Percentiles rank a stretch among this genome's conserved stretches.
Evolutionary conservation across 2,797 vertebrate species (phyloP).

Genomic region (Lycodopsis pacificus): DNA sequence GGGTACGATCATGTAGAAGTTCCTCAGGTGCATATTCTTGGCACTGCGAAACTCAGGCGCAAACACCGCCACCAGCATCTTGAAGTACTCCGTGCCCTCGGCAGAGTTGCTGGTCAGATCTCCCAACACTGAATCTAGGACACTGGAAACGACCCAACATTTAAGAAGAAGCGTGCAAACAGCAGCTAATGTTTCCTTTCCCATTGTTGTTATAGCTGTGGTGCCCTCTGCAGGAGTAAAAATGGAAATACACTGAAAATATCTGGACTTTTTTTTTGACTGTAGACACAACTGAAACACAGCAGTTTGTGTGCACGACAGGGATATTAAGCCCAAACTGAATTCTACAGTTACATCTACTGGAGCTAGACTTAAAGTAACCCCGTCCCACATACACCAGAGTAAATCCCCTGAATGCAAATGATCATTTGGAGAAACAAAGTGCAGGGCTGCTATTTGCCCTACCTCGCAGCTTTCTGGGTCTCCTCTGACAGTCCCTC

Average conservation of each 20-base stretch:
- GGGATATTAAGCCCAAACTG: not conserved
- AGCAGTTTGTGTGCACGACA: not conserved
- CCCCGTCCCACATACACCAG: not conserved
- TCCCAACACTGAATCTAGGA: slow-evolving; percentile 91
- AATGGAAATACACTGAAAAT: not conserved
- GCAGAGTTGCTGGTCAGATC: slow-evolving; percentile 97
- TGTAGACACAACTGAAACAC: not conserved
- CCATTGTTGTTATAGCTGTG: not conserved
- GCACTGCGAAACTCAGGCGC: slow-evolving; percentile 95
- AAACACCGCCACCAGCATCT: slow-evolving; percentile 98
- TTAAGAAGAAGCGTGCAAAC: not conserved
- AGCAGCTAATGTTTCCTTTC: not conserved
- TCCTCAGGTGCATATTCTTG: slow-evolving; percentile 98
- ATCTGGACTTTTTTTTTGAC: not conserved
- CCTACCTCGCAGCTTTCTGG: slow-evolving; percentile 92
- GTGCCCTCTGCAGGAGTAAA: slow-evolving; percentile 39
- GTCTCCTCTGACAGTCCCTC: slow-evolving; percentile 96
- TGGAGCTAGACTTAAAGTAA: not conserved
- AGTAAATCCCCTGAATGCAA: not conserved
- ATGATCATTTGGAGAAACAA: not conserved
- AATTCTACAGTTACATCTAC: not conserved
- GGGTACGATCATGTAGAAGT: slow-evolving; percentile 98
- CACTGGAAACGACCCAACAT: slow-evolving; percentile 60
- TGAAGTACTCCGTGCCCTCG: slow-evolving; percentile 98
- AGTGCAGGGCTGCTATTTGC: not conserved